Evolutionary conservation across 2,888 invertebrate species (phyloP).

Genomic region (Pyrochroa serraticornis): DNA sequence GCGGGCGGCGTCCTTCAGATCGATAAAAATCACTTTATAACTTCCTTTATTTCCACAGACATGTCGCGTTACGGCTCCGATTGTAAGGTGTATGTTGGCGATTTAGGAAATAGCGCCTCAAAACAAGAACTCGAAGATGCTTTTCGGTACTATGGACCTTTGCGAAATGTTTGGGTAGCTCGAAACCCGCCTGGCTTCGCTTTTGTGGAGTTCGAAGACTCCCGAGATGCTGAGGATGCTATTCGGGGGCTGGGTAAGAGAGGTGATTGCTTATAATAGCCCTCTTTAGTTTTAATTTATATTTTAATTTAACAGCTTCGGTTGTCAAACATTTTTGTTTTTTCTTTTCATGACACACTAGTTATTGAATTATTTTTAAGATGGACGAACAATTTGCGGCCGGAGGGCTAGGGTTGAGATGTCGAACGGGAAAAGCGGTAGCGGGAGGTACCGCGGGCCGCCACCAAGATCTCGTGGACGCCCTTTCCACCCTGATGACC

Average conservation of each 20-base stretch:
- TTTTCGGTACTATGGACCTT: constrained; percentile 86
- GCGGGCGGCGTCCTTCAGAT: constrained; percentile 21
- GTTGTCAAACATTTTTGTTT: constrained; percentile 4
- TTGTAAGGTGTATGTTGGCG: constrained; percentile 93
- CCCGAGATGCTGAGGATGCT: constrained; percentile 86
- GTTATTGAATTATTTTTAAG: constrained; percentile 53
- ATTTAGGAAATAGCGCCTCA: constrained; percentile 87
- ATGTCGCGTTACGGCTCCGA: constrained; percentile 84
- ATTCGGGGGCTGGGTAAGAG: constrained; percentile 79
- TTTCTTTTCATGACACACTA: not conserved
- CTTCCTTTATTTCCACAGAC: constrained; percentile 1
- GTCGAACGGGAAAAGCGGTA: constrained; percentile 81
- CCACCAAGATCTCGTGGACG: constrained; percentile 69
- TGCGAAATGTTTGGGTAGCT: constrained; percentile 93
- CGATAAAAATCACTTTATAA: constrained; percentile 32
- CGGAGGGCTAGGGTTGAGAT: constrained; percentile 89
- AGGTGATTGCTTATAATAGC: not conserved
- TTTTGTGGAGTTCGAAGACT: constrained; percentile 88
- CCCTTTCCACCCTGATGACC: constrained; percentile 87
- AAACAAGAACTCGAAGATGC: constrained; percentile 88
- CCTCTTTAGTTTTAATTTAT: not conserved
- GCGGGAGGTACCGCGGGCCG: constrained; percentile 60
- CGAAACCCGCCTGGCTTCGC: constrained; percentile 92
- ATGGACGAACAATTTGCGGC: constrained; percentile 86
- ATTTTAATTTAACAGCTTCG: not conserved